phyloP scores from a whole-genome alignment of 2,797 vertebrate species.

The Cryptoblepharus egeriae region DNA sequence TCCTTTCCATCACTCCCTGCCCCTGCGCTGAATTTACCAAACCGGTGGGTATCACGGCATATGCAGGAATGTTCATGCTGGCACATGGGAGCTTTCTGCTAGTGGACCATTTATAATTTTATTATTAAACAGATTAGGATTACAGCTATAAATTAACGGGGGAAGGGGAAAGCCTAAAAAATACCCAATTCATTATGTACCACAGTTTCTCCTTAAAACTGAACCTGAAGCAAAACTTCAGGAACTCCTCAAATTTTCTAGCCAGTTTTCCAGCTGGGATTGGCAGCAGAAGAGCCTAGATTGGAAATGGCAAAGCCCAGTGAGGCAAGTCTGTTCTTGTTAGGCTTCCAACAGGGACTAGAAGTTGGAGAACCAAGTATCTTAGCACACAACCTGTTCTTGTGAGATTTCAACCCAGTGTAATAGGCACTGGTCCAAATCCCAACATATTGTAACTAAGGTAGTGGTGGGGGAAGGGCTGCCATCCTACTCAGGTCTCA shows the following conservation, averaged over 20 bases:
- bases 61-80: too few relatives aligned
- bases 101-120: too few relatives aligned
- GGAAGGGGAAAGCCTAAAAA: background rate
- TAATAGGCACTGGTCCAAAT: conserved; percentile 31
- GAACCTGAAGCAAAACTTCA: conserved; percentile 11
- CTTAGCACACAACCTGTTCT: conserved; percentile 40
- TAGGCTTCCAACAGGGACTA: conserved; percentile 33
- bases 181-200: background rate
- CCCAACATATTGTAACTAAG: conserved; percentile 33
- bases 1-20: too few relatives aligned
- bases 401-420: conserved; percentile 43
- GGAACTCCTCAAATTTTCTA: background rate
- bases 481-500: conserved; percentile 31
- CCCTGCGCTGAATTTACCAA: too few relatives aligned
- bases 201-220: conserved; percentile 29
- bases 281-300: conserved; percentile 24
- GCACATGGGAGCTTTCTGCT: too few relatives aligned
- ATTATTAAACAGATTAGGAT: conserved; percentile 7
- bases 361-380: background rate
- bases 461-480: background rate
- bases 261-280: conserved; percentile 18
- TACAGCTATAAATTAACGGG: background rate
- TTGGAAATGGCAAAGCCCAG: background rate
- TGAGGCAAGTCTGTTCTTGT: conserved; percentile 12
- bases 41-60: too few relatives aligned